Percentiles rank a stretch among this genome's conserved stretches.
Evolutionary conservation across 2,888 invertebrate genomes (phyloP).

Genomic region (Drosophila melanocephala): DNA sequence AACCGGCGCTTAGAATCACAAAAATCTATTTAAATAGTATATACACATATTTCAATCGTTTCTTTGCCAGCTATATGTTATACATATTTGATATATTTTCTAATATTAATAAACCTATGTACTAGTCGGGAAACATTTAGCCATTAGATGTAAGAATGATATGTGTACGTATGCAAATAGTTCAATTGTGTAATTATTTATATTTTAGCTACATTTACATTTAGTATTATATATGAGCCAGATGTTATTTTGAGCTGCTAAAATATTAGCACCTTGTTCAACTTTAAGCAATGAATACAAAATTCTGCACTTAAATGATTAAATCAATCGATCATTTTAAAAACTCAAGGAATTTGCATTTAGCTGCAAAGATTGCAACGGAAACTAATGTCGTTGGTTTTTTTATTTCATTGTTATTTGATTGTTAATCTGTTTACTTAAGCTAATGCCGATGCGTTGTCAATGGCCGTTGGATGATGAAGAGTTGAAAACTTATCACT

Average conservation of each 20-base stretch:
- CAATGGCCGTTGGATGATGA: conserved; percentile 35
- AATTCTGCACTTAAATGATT: conserved; percentile 17
- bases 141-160: background rate
- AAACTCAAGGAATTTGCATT: conserved; percentile 40
- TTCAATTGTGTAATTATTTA: background rate
- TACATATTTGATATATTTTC: background rate
- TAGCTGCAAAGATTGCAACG: conserved; percentile 51
- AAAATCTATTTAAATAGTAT: background rate
- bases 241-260: background rate
- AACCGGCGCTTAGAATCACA: background rate
- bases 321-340: conserved; percentile 44
- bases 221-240: background rate
- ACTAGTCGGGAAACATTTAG: background rate
- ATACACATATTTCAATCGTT: background rate
- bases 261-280: background rate
- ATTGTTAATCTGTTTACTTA: conserved; percentile 18
- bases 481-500: conserved; percentile 60
- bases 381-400: conserved; percentile 27
- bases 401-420: background rate
- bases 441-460: conserved; percentile 33
- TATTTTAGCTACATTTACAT: background rate
- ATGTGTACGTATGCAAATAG: background rate
- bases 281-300: background rate
- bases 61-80: background rate
- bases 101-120: background rate